Evolutionary conservation across 2,113 vertebrate genomes (phyloP), one percentile per base, ranked within the genome.

Genomic region (Protomyctophum bolini): DNA sequence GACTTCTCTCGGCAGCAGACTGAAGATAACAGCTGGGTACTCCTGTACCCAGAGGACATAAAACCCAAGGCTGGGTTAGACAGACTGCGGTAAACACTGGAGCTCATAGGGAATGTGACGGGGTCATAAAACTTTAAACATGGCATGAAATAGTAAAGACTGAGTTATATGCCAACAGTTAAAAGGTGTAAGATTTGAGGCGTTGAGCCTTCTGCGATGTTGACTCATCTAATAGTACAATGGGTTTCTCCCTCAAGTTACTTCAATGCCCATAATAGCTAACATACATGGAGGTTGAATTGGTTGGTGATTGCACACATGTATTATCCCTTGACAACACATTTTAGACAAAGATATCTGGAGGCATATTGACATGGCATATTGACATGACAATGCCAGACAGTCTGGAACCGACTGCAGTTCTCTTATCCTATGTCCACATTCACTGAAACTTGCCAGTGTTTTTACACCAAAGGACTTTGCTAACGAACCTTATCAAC

Each of bases 331-430:
- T 21, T 21, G 21, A 21, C 21, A 21, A 21, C 21, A 21, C 21
- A 21, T 21, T 21, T 21, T 21, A 21, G 21, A 21, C 21, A 21
- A 21, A 21, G 21, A n/a, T 29, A 70, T 75, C 58, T 79, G 46
- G 69, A 72, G 21, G 59, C 56, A 7, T 1, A 1, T 8, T 69
- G 66, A 71, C 77, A 71, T 67, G 63, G 63, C 58, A 75, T n/a
- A n/a, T n/a, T 69, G 66, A 71, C 77, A 71, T 67, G 63, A 68
- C 58, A 75, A 63, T 63, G 11, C 15, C 21, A 6, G 29, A 71
- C 45, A 62, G n/a, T 21, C 21, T 1, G 21, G 21, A 21, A 56
- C 3, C 63, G 58, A 29, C 33, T 67, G 12, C 15, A 11, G 65
- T 58, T 65, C 8, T 8, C 28, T 11, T 41, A 52, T 68, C 54